Percentiles rank a stretch among this genome's conserved stretches.
These are phyloP conservation scores for Drepanosiphum platanoidis DNA, from an alignment of 2,888 invertebrate species.

Conservation along the genomic window DNA sequence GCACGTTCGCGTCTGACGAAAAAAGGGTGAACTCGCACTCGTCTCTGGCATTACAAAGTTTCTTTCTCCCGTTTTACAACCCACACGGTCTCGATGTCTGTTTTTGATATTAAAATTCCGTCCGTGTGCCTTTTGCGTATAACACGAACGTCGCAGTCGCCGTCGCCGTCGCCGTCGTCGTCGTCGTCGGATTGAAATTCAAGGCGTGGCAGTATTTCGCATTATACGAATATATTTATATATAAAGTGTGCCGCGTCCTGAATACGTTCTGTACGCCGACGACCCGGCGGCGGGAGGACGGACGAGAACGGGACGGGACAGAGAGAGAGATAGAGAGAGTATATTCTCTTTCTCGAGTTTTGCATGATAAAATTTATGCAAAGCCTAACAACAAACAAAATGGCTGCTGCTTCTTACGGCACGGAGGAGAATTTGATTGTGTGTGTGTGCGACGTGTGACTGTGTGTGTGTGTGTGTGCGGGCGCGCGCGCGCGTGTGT, in stretches of 20 bases:
- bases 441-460: not conserved
- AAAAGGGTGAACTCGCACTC: not conserved
- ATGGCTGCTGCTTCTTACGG: conserved; percentile 61
- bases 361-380: conserved; percentile 62
- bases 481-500: no score
- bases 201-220: conserved; percentile 53
- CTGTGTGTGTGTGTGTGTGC: not conserved
- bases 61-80: conserved; percentile 48
- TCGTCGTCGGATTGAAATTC: conserved; percentile 56
- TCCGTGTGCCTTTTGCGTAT: conserved; percentile 50
- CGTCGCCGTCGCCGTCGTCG: conserved; percentile 40
- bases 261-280: conserved; percentile 35
- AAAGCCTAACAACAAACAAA: conserved; percentile 61
- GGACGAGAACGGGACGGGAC: not conserved
- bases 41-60: conserved; percentile 36
- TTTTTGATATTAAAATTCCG: conserved; percentile 57
- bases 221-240: conserved; percentile 31
- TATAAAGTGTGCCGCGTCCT: conserved; percentile 34
- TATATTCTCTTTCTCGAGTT: conserved; percentile 63
- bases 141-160: conserved; percentile 52
- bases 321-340: conserved; percentile 60
- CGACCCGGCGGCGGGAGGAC: conserved; percentile 23
- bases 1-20: no score
- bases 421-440: conserved; percentile 2
- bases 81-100: conserved; percentile 51